phyloP scores from a whole-genome alignment of 2,797 vertebrate species.

The Avahi laniger region DNA sequence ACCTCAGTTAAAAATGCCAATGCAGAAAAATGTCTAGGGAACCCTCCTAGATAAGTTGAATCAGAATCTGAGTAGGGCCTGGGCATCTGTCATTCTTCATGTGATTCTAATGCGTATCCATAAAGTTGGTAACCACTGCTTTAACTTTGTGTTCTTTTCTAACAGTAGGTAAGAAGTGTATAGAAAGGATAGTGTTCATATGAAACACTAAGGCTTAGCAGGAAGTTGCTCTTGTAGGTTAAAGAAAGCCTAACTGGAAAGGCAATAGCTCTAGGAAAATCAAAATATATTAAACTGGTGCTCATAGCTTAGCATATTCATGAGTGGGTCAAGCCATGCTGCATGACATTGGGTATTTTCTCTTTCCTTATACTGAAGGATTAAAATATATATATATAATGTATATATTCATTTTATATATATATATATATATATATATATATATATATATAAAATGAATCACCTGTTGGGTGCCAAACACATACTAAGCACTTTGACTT shows the following conservation, averaged over 20 bases:
- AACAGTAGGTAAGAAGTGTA: background rate
- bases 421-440: too few relatives aligned
- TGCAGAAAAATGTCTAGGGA: background rate
- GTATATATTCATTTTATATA: too few relatives aligned
- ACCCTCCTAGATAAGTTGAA: background rate
- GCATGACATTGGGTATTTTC: background rate
- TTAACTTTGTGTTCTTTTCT: background rate
- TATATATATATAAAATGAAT: background rate
- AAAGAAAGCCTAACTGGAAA: background rate
- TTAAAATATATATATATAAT: background rate
- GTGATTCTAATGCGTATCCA: background rate
- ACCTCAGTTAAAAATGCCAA: background rate
- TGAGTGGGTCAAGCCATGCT: background rate
- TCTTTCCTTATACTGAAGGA: background rate
- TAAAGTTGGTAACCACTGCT: background rate
- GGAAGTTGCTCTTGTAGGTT: background rate
- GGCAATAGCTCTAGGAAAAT: background rate
- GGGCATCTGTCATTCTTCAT: background rate
- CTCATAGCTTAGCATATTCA: background rate
- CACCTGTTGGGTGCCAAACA: background rate
- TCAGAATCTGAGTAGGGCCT: background rate
- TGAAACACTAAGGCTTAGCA: background rate
- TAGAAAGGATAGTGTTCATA: background rate
- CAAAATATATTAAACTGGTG: background rate
- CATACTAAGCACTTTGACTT: background rate